Evolutionary conservation across 2,888 invertebrate genomes (phyloP).

Genomic region (Archips crataeganus): DNA sequence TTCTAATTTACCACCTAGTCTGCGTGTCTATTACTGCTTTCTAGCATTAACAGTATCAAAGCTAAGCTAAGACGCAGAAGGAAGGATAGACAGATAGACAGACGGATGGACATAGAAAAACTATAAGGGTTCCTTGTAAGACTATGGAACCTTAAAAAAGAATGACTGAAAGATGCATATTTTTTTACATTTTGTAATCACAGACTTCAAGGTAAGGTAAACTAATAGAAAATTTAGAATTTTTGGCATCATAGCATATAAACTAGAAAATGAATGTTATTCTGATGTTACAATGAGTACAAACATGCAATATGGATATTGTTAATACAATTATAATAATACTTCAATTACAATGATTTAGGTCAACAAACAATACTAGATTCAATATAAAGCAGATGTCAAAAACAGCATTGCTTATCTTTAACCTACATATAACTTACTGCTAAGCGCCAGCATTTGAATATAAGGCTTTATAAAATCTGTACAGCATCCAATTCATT

Average conservation of each 20-base stretch:
- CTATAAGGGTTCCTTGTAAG: too few species aligned
- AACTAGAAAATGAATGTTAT: not conserved
- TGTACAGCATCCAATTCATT: not conserved
- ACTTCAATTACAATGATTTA: constrained; percentile 18
- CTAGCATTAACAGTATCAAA: too few species aligned
- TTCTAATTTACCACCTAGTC: too few species aligned
- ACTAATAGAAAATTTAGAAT: not conserved
- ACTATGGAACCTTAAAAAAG: too few species aligned
- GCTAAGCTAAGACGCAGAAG: too few species aligned
- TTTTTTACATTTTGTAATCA: not conserved
- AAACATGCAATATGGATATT: constrained; percentile 11
- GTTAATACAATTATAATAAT: constrained; percentile 20
- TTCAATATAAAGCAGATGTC: not conserved
- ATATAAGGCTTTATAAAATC: not conserved
- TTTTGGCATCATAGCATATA: not conserved
- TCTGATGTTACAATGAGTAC: not conserved
- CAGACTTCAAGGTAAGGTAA: not conserved
- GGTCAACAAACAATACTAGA: constrained; percentile 24
- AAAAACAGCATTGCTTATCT: constrained; percentile 3
- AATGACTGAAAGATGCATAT: too few species aligned
- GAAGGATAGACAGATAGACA: too few species aligned
- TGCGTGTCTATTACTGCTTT: too few species aligned
- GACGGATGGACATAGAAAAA: too few species aligned
- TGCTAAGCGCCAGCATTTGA: not conserved
- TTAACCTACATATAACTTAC: constrained; percentile 2